Evolutionary conservation across 2,113 vertebrate genomes (phyloP).

Genomic region (Varanus komodoensis): DNA sequence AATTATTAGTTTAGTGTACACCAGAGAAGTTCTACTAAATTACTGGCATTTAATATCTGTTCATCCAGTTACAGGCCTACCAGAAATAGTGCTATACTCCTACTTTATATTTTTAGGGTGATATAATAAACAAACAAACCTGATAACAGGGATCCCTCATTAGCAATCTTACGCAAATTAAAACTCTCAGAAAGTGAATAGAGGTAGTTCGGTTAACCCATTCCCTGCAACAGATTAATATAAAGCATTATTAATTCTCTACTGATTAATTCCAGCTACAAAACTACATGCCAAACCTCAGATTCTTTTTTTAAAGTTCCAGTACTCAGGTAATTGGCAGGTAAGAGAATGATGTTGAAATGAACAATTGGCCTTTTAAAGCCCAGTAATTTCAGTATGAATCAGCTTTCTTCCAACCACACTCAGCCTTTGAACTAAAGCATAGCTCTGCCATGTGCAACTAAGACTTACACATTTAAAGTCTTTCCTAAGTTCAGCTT

Average conservation of each 20-base stretch:
- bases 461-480: background rate
- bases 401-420: background rate
- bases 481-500: background rate
- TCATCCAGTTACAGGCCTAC: background rate
- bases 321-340: background rate
- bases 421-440: background rate
- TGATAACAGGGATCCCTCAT: constrained; percentile 86
- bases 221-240: constrained; percentile 75
- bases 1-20: background rate
- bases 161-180: constrained; percentile 87
- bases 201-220: constrained; percentile 82
- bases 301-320: background rate
- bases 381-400: background rate
- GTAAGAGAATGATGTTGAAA: background rate
- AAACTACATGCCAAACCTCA: background rate
- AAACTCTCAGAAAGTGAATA: constrained; percentile 82
- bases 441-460: background rate
- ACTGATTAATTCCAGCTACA: background rate
- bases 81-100: background rate
- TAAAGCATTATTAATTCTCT: background rate
- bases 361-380: background rate
- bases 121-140: constrained; percentile 73
- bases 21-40: background rate
- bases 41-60: background rate
- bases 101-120: background rate